Evolutionary conservation across 2,797 vertebrate genomes (phyloP).

Genomic region (Simalia tracyae): DNA sequence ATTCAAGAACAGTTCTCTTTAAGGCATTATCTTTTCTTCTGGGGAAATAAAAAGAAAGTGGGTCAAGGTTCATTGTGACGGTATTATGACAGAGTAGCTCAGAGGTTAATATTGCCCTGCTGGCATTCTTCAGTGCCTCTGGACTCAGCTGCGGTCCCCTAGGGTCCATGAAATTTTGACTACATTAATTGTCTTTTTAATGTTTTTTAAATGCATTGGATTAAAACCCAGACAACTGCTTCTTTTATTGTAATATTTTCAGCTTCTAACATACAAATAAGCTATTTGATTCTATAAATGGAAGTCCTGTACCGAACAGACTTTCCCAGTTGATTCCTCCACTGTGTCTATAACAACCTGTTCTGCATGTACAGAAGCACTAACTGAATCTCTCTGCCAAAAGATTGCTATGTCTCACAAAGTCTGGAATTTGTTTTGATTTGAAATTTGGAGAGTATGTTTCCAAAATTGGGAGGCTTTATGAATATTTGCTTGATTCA

Average conservation of each 20-base stretch:
- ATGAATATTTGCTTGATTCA: neutral
- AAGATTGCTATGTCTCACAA: neutral
- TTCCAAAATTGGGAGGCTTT: neutral
- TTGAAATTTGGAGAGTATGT: neutral
- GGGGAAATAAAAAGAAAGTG: neutral
- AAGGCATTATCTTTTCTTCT: neutral
- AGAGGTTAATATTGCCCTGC: conserved; percentile 22
- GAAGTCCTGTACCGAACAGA: neutral
- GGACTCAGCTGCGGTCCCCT: rapidly evolving
- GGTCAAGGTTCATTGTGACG: neutral
- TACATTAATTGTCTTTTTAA: neutral
- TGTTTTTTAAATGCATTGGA: rapidly evolving
- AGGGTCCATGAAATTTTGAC: neutral
- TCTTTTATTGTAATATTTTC: conserved; percentile 9
- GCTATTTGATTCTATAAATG: neutral
- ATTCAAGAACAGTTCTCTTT: rapidly evolving
- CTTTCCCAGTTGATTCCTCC: neutral
- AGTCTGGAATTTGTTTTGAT: neutral
- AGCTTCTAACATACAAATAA: neutral
- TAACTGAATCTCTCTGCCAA: neutral
- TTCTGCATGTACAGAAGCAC: neutral
- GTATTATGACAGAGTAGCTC: neutral
- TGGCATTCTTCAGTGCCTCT: rapidly evolving
- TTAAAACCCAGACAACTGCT: conserved; percentile 34
- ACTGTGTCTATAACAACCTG: neutral